These are phyloP conservation scores for Notocelia uddmanniana DNA, from an alignment of 2,888 invertebrate genomes.

Conservation along the genomic window DNA sequence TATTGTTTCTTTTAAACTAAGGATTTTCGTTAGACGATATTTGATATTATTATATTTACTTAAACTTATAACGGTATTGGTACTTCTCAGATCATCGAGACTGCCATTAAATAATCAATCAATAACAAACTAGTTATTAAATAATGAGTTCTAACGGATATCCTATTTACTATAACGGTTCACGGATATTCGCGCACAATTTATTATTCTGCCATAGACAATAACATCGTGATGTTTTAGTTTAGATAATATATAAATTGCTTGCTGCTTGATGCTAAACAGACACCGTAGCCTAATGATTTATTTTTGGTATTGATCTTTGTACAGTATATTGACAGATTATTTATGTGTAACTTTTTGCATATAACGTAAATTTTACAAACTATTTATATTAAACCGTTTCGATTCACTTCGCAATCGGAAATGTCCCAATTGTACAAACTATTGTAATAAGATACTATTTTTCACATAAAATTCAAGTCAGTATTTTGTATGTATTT, in stretches of 20 bases:
- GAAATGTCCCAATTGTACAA: too few relatives aligned
- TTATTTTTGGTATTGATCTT: too few relatives aligned
- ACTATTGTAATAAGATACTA: too few relatives aligned
- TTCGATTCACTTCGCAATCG: neutral
- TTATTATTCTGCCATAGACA: constrained; percentile 22
- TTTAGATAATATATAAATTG: neutral
- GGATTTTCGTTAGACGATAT: too few relatives aligned
- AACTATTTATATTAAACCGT: neutral
- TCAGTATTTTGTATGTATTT: too few relatives aligned
- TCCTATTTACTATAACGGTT: constrained; percentile 36
- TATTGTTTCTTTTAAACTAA: too few relatives aligned
- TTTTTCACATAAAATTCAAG: too few relatives aligned
- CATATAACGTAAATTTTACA: neutral
- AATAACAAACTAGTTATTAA: constrained; percentile 40
- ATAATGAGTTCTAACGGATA: constrained; percentile 45
- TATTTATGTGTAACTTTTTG: neutral
- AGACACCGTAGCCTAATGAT: too few relatives aligned
- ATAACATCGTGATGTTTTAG: constrained; percentile 22
- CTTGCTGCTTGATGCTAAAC: too few relatives aligned
- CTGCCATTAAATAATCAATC: constrained; percentile 43
- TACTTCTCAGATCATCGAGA: neutral
- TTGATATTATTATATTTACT: too few relatives aligned
- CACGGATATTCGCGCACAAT: constrained; percentile 33
- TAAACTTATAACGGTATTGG: too few relatives aligned
- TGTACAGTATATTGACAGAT: too few relatives aligned